Percentiles rank a stretch among this genome's conserved stretches.
Evolutionary conservation across 2,113 vertebrate genomes (phyloP).

Genomic region (Macheiramphus alcinus): DNA sequence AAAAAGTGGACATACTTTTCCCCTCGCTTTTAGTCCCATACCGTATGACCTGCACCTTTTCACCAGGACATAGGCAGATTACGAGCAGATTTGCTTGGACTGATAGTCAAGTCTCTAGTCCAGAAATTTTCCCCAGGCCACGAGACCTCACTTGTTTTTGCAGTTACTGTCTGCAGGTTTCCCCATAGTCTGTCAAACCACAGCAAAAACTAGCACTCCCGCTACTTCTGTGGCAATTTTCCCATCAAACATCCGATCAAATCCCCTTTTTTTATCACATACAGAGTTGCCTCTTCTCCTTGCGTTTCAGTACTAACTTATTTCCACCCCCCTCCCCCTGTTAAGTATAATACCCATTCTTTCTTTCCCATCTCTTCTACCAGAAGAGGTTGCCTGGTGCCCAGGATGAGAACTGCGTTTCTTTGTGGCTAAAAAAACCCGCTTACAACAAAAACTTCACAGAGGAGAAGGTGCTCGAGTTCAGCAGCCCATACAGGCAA

Average conservation of each 20-base stretch:
- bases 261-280: neutral
- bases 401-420: neutral
- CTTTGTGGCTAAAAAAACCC: conserved; percentile 9
- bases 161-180: neutral
- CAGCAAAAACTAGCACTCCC: neutral
- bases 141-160: neutral
- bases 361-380: neutral
- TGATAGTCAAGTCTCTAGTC: neutral
- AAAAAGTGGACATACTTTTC: neutral
- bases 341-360: neutral
- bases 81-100: neutral
- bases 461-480: neutral
- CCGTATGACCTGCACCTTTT: neutral
- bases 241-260: neutral
- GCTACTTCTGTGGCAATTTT: neutral
- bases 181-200: neutral
- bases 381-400: neutral
- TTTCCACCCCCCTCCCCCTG: neutral
- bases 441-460: conserved; percentile 11
- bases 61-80: neutral
- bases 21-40: neutral
- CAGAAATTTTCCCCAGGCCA: neutral
- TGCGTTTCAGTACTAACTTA: neutral
- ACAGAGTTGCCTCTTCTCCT: neutral
- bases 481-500: neutral